Conservation (phyloP, 2,797 vertebrate species). For the Sebastes wilsoni region DNA sequence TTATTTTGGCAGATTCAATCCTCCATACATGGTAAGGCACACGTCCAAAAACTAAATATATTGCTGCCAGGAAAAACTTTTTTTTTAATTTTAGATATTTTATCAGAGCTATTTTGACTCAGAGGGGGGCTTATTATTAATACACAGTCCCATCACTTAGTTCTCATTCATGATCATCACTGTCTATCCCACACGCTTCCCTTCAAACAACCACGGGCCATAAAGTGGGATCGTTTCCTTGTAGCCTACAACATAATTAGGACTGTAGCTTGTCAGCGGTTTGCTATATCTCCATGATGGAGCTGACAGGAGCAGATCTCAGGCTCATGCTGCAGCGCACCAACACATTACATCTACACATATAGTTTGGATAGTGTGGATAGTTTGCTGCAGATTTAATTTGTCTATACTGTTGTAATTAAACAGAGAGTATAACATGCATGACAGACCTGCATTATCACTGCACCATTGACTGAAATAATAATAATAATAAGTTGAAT, state of each 20-base stretch:
- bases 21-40: slow-evolving; percentile 6
- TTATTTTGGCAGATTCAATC: too few relatives aligned
- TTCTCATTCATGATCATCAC: slow-evolving; percentile 19
- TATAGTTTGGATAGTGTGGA: neutral
- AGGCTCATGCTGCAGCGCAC: slow-evolving; percentile 28
- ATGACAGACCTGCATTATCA: neutral
- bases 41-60: slow-evolving; percentile 14
- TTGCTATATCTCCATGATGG: slow-evolving; percentile 79
- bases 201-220: slow-evolving; percentile 57
- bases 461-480: neutral
- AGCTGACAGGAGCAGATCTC: slow-evolving; percentile 61
- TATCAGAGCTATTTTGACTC: neutral
- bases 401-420: neutral
- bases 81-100: neutral
- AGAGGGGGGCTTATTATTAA: slow-evolving; percentile 5
- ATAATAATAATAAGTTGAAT: too few relatives aligned
- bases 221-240: slow-evolving; percentile 68
- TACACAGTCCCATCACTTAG: slow-evolving; percentile 8
- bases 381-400: neutral
- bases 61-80: neutral
- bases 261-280: slow-evolving; percentile 79
- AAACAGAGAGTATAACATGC: neutral
- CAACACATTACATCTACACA: neutral
- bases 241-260: slow-evolving; percentile 61
- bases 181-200: slow-evolving; percentile 43